phyloP scores from a whole-genome alignment of 2,113 vertebrate genomes.

The Anarrhichthys ocellatus region DNA sequence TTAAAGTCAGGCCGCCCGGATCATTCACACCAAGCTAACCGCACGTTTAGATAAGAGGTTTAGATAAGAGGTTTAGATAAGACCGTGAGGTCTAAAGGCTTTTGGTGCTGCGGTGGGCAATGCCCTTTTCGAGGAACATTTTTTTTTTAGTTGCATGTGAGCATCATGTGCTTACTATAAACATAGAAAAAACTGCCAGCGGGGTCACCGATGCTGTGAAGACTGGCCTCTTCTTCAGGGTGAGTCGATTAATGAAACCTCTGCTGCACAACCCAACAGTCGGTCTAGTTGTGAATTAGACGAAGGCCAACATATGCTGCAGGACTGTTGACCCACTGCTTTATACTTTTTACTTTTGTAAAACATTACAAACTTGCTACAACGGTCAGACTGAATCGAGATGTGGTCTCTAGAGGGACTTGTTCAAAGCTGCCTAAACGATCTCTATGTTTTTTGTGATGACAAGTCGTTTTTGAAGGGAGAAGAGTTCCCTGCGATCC shows the following conservation, averaged over 20 bases:
- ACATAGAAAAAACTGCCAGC: neutral
- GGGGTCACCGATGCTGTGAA: too few relatives aligned
- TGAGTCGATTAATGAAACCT: neutral
- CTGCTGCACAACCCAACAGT: neutral
- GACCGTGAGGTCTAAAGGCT: neutral
- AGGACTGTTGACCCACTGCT: neutral
- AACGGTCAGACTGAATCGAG: neutral
- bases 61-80: too few relatives aligned
- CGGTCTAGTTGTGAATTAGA: neutral
- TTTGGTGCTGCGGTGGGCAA: neutral
- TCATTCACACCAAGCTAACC: neutral
- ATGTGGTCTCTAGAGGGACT: neutral
- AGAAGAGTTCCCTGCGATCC: neutral
- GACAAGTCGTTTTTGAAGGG: neutral
- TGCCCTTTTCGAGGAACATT: neutral
- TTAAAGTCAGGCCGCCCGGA: neutral
- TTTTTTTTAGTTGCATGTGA: neutral
- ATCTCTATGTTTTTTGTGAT: too few relatives aligned
- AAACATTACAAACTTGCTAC: neutral
- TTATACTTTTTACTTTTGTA: neutral
- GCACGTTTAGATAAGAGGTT: neutral
- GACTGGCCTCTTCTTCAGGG: neutral
- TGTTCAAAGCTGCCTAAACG: neutral
- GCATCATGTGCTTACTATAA: constrained; percentile 13
- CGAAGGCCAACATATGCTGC: neutral